Evolutionary conservation across 64 coral and sea anemone genomes (phyloP).

Genomic region (Pocillopora damicornis): DNA sequence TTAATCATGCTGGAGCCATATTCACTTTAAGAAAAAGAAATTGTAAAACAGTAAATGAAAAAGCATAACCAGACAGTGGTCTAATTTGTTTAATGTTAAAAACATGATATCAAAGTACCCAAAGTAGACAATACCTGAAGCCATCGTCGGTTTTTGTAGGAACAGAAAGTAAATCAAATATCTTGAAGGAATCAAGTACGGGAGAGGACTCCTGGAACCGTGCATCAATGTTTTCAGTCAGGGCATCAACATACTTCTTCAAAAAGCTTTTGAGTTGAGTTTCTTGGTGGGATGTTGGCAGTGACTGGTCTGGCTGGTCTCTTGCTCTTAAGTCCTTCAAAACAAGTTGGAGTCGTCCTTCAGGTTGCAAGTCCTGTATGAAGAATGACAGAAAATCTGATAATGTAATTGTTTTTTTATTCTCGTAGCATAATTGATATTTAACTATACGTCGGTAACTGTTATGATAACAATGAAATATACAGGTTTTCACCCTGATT

Average conservation of each 20-base stretch:
- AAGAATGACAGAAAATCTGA: no score
- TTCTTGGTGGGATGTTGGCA: background rate
- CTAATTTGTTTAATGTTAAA: conserved; percentile 26
- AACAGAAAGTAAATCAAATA: conserved; percentile 47
- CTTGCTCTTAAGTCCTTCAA: conserved; percentile 5
- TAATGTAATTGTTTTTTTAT: no score
- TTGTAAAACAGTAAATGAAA: background rate
- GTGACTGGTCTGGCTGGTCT: conserved; percentile 14
- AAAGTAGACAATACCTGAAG: conserved; percentile 49
- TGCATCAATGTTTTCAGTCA: conserved; percentile 20
- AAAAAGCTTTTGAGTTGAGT: conserved; percentile 14
- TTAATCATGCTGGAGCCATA: conserved; percentile 44
- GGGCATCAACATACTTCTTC: conserved; percentile 27
- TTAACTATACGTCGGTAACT: no score
- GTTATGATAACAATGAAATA: background rate
- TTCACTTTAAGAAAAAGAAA: background rate
- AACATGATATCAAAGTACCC: background rate
- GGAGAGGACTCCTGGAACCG: conserved; percentile 18
- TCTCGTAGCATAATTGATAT: no score
- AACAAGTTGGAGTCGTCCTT: conserved; percentile 28
- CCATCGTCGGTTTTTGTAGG: conserved; percentile 51
- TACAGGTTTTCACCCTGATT: background rate
- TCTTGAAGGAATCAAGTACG: conserved; percentile 47
- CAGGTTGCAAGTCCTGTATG: conserved; percentile 25
- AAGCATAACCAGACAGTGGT: background rate